Evolutionary conservation across 2,797 vertebrate species (phyloP), one percentile per base, ranked within the genome.

Genomic region (Spheniscus humboldti): DNA sequence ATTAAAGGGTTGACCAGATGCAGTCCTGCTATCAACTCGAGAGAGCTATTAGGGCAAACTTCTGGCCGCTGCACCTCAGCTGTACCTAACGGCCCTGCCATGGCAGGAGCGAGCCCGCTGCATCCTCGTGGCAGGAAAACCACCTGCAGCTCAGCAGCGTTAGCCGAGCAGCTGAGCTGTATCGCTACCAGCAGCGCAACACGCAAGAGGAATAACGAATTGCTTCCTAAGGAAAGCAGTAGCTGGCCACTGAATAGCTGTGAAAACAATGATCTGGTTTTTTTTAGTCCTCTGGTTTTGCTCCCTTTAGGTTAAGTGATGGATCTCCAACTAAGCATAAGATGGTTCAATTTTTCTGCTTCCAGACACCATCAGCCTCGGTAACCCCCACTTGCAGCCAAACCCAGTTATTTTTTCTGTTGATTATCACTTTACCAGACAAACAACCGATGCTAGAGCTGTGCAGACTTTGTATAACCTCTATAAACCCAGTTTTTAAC

Each of bases 81-180:
- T 93, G 73, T 31, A 88, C 53, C 41, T 60, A 78, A 90, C 66
- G 73, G 88, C 73, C 60, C 76, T 68, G 67, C 43, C 86, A 57
- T 0, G 88, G 81, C 52, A 63, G 60, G 52, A 59, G 56, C 0
- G 0, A 91, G 68, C 81, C 47, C 0, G 0, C 71, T 31, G 41
- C 1, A 2, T 69, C 55, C 43, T 66, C 1, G 1, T 0, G 2
- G 62, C 57, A 77, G 72, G 52, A 56, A 60, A 92, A 35, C 19
- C 90, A 73, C 83, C 79, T 76, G 86, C 83, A 52, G 22, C 86
- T 64, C 5, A 0, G 48, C 82, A 71, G 64, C 2, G 1, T 33
- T 31, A 59, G n/a, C 72, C 1, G 7, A 84, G 83, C 57, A 72
- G 64, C 63, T 19, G 55, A 85, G 78, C 43, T 23, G 14, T 6